Evolutionary conservation across 2,113 vertebrate genomes (phyloP), one percentile per base, ranked within the genome.

Genomic region (Onychorhynchus coronatus): DNA sequence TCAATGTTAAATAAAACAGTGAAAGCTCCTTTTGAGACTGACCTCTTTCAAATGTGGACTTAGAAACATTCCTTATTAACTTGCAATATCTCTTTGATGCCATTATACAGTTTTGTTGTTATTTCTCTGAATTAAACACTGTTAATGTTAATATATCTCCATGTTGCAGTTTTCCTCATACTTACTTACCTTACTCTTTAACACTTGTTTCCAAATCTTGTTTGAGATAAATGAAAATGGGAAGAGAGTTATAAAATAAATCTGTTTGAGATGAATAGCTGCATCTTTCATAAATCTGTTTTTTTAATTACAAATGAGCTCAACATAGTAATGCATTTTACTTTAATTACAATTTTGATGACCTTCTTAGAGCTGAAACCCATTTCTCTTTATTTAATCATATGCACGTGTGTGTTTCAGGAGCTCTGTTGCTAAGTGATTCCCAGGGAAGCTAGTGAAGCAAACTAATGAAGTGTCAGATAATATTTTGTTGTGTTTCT

Each of bases 371-470:
- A 94, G 78, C 82, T 95, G 76, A 93, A 93, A 96, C 42, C 24
- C 49, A 86, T 95, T 92, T 94, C 70, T 89, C 76, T 85, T 78
- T 93, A 88, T 94, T 95, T 85, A 95, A 96, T 93, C 90, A 67
- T 55, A 93, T 74, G 41, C 81, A 68, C 73, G 72, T 80, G 71
- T 77, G 73, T 92, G 67, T 93, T 95, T 94, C 58, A 61, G 84
- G 85, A 97, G 37, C 89, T 96, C 75, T 93, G 96, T 97, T 96
- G 65, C 87, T 96, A 96, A 97, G 94, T 94, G 96, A 94, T 85
- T 94, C 95, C 76, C 85, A 89, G 85, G 76, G 81, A 96, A 95
- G 89, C 68, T 85, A 67, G 55, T 67, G 92, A 97, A 79, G 44
- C 80, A 88, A 71, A 55, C 52, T 96, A 94, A 95, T 85, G 80